Base-by-base conservation (phyloP, 2,797 vertebrate genomes). In the Semotilus atromaculatus region DNA sequence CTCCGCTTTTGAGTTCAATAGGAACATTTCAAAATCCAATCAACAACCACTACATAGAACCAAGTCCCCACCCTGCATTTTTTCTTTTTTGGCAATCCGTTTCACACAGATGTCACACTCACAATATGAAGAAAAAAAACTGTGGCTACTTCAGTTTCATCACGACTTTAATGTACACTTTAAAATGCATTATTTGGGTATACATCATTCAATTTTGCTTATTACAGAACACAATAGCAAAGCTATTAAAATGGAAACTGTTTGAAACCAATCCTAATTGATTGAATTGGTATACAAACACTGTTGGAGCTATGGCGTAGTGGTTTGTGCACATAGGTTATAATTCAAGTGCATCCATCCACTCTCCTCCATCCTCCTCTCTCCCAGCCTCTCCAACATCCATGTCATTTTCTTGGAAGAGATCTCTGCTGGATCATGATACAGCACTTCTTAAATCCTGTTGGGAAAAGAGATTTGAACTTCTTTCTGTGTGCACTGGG, bases 341-440 rank as follows among this genome's bases (percentile, higher is more conserved):
- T 23, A 8, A 26, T 60, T 29, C 9, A 78, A 21, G n/a, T 62
- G 38, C 36, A 38, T 77, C 55, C 55, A 62, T 64, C 62, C 29
- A 48, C 40, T 23, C 19, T 53, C 62, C n/a, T 76, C 62, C 34
- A 23, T 72, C 36, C 38, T 3, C 26, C 26, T 62, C 38, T 23
- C 21, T 70, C 10, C 68, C 23, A 40, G 21, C 11, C 68, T 66
- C 29, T 48, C 40, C 77, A 23, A 48, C 19, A 34, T 51, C 3
- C 40, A 16, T 66, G 77, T 60, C 48, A 70, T 55, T 53, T 81
- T 81, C 21, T 60, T 81, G 51, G 38, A 64, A 64, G 29, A 64
- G 31, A 64, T 64, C 11, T 74, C 29, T 82, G 43, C 21, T 51
- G 58, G 70, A 74, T 82, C 21, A 45, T 74, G 40, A 82, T 82